Evolutionary conservation across 2,888 invertebrate species (phyloP), one percentile per base, ranked within the genome.

Genomic region (Helicoverpa assulta): DNA sequence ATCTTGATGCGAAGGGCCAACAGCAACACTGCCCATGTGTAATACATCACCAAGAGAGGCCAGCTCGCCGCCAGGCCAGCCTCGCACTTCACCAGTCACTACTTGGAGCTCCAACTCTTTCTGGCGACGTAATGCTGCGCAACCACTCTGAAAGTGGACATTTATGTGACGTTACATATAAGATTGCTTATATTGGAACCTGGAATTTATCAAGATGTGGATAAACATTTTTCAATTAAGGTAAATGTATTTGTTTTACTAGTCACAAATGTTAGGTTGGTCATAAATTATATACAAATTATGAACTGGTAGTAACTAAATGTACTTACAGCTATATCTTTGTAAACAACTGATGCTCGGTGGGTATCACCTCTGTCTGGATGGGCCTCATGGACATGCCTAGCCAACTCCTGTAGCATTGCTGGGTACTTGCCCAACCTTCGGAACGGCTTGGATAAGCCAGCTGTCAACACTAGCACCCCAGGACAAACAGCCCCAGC

Each of bases 21-120:
- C 97, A 2, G 98, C 98, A 10, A 99, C 99, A 76, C 99, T 98
- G 58, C 99, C 99, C 97, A 99, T 98, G 88, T 98, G 98, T 79
- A 98, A 95, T 19, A 99, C 98, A 78, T 99, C 99, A 1, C 99
- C 99, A 12, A 98, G 95, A 0, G 95, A 90, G 0, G 95, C 89
- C 14, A 95, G 85, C 65, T 95, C 96, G 1, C 95, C 95, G 7
- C 99, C 99, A 87, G 99, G 99, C 99, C 99, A 99, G 10, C 98
- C 98, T 66, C 98, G 97, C n/a, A 99, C 98, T 57, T 98, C 98
- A 0, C 99, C 98, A 0, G 98, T 98, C 79, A 99, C 96, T 67
- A 99, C 98, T 95, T 99, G 99, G 71, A 99, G 95, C 87, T 99
- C 99, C 82, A 99, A 96, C 94, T 99, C 99, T 92, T 99, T 99